Evolutionary conservation across 64 coral and sea anemone genomes (phyloP).

Genomic region (Astreopora myriophthalma): DNA sequence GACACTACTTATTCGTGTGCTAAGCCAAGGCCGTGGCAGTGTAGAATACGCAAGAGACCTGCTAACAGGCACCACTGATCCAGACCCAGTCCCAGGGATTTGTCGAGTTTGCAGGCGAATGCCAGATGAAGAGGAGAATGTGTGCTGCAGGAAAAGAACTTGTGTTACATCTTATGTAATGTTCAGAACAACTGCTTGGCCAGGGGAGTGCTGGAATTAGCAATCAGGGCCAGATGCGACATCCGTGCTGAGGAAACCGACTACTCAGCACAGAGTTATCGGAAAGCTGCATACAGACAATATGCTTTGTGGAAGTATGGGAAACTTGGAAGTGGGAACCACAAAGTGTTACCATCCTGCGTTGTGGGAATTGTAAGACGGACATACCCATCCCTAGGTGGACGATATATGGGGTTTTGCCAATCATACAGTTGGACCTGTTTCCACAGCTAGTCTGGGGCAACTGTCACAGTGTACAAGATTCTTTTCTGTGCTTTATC

Average conservation of each 20-base stretch:
- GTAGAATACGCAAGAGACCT: conserved; percentile 23
- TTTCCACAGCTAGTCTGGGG: too few relatives aligned
- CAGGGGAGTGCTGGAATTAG: conserved; percentile 7
- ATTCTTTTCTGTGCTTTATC: too few relatives aligned
- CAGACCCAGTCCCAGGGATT: background rate
- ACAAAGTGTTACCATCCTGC: background rate
- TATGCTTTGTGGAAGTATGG: conserved; percentile 31
- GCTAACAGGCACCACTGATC: background rate
- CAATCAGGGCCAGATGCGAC: conserved; percentile 25
- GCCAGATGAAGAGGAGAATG: conserved; percentile 1
- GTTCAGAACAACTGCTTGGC: conserved; percentile 29
- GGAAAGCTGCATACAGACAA: conserved; percentile 23
- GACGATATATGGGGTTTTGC: background rate
- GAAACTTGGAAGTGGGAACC: background rate
- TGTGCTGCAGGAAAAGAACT: background rate
- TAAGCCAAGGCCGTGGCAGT: conserved; percentile 22
- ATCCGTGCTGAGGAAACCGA: conserved; percentile 3
- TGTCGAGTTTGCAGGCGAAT: background rate
- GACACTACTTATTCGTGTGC: background rate
- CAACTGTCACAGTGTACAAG: too few relatives aligned
- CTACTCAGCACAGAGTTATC: background rate
- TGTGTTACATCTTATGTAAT: conserved; percentile 35
- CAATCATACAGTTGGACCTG: too few relatives aligned
- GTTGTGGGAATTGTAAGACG: background rate
- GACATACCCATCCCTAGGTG: background rate